These are phyloP conservation scores for Knipowitschia caucasica DNA, from an alignment of 2,797 vertebrate species.

Conservation along the genomic window DNA sequence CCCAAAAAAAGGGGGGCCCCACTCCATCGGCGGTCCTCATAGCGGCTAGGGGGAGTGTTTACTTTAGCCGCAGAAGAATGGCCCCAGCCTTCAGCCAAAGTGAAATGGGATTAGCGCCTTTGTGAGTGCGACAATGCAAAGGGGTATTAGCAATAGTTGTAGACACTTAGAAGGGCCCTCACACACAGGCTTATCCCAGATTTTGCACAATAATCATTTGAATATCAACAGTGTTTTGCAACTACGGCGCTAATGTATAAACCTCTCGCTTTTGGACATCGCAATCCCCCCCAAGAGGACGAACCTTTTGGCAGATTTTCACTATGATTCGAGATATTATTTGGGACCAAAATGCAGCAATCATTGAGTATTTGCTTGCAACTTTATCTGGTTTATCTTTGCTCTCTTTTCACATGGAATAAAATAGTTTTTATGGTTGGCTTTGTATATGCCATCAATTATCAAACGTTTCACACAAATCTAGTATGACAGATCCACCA, in stretches of 20 bases:
- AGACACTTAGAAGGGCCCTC: constrained; percentile 99
- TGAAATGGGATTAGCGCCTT: constrained; percentile 99
- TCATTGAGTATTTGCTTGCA: too few species aligned
- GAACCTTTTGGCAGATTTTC: constrained; percentile 73
- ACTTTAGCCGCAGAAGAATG: constrained; percentile 97
- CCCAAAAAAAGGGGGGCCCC: too few species aligned
- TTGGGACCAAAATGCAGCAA: constrained; percentile 9
- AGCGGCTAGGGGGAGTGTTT: constrained; percentile 96
- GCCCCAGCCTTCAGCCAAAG: constrained; percentile 93
- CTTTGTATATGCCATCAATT: too few species aligned
- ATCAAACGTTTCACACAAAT: too few species aligned
- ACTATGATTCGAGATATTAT: constrained; percentile 55
- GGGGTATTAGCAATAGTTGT: constrained; percentile 99
- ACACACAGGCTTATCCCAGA: constrained; percentile 99
- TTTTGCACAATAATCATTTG: constrained; percentile 99
- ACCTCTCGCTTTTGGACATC: constrained; percentile 95
- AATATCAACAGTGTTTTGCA: constrained; percentile 99
- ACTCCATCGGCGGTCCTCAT: constrained; percentile 95
- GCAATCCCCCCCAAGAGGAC: constrained; percentile 77
- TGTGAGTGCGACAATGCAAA: constrained; percentile 97
- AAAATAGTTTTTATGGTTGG: too few species aligned
- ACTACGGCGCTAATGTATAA: constrained; percentile 99
- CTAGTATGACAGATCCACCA: too few species aligned
- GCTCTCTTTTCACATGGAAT: too few species aligned
- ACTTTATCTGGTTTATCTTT: too few species aligned